Base-by-base conservation (phyloP, 1,140 invertebrate species). In the Tribolium castaneum region DNA sequence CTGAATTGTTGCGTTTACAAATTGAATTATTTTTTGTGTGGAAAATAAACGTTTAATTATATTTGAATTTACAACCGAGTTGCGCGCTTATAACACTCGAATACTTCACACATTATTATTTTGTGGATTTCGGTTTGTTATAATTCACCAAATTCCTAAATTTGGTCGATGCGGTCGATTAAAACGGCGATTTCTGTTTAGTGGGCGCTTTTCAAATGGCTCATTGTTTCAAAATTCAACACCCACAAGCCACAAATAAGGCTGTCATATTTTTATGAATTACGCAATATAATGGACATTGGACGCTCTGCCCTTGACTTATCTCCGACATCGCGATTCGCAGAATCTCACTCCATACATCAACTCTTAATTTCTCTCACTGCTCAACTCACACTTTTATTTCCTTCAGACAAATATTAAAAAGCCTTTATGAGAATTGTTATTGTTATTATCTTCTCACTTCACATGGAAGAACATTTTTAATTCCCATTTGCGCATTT, bases 201-300 rank as follows among this genome's bases (percentile, higher is more conserved):
- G 54, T 66, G 59, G 59, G 59, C 25, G 59, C 1, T 35, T 66
- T 52, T 66, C 10, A 19, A 59, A 59, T 25, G 22, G 16, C 22
- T 59, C 22, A 59, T 59, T 66, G 59, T 66, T 66, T 66, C 59
- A 66, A 66, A 66, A 35, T 14, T 34, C 10, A 66, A 66, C 59
- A 35, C 59, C 59, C 59, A 66, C 59, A 12, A 35, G 4, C n/a
- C 59, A 66, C 59, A 66, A 66, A 66, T 66, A 66, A 66, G 59
- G 59, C 25, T 34, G n/a, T 66, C 25, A 66, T 35, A 35, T 66
- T 66, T 66, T 66, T 66, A 35, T 66, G 59, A 66, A 66, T 66
- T 66, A 66, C 59, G 59, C 59, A 66, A 66, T 35, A 5, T 45
- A 25, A 16, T 25, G 54, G 9, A 16, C 54, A 25, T n/a, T 19